Percentiles rank a stretch among this genome's conserved stretches.
Conservation (phyloP, 2,888 invertebrate genomes). For the Halocaridina rubra region DNA sequence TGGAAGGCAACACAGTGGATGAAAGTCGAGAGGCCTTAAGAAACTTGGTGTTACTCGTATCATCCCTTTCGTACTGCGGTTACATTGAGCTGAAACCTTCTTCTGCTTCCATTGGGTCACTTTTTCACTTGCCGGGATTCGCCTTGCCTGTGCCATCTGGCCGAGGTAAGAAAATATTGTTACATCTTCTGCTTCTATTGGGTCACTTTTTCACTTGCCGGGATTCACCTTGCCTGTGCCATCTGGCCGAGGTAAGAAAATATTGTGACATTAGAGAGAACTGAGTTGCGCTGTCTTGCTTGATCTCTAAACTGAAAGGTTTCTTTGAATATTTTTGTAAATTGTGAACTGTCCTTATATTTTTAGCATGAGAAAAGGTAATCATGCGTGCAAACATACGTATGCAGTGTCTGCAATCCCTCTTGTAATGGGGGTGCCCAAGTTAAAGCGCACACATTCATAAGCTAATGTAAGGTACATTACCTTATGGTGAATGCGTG, state of each 20-base stretch:
- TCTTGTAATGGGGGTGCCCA: no score
- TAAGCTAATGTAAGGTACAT: no score
- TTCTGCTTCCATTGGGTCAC: conserved; percentile 82
- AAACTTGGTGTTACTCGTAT: conserved; percentile 92
- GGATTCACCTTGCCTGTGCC: conserved; percentile 94
- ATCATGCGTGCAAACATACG: no score
- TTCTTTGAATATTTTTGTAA: no score
- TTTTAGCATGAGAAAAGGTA: no score
- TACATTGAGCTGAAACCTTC: conserved; percentile 83
- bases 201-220: conserved; percentile 91
- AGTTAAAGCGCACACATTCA: no score
- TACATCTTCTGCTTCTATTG: conserved; percentile 78
- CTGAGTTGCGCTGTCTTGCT: no score
- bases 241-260: conserved; percentile 80
- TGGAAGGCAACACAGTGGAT: conserved; percentile 51
- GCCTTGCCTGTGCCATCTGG: conserved; percentile 90
- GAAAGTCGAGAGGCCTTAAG: conserved; percentile 92
- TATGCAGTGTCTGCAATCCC: no score
- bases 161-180: conserved; percentile 74
- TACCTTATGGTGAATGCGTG: no score
- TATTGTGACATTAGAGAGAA: no score
- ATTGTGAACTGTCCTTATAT: no score
- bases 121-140: conserved; percentile 95
- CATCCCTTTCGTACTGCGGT: conserved; percentile 94
- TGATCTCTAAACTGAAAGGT: no score